phyloP scores from a whole-genome alignment of 2,797 vertebrate genomes.

The Pteropus rufus region DNA sequence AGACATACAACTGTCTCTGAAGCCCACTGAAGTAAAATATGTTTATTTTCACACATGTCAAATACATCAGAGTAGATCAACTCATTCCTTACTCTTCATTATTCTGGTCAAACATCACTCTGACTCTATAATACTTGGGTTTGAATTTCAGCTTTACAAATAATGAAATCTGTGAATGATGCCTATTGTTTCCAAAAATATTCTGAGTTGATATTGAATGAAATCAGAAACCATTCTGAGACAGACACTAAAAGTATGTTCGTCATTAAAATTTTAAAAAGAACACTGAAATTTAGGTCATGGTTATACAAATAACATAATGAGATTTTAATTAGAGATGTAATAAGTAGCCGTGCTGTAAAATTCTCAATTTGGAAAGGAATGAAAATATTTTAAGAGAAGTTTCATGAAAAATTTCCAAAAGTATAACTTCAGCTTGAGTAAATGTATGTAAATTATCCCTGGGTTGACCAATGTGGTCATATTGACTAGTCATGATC shows the following conservation, averaged over 20 bases:
- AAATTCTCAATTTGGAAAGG: neutral
- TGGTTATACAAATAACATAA: constrained; percentile 44
- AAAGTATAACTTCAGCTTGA: neutral
- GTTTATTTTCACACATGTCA: neutral
- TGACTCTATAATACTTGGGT: neutral
- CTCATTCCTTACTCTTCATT: neutral
- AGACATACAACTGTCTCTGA: neutral
- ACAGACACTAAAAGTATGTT: neutral
- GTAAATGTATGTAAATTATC: too few relatives aligned
- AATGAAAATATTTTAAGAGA: constrained; percentile 31
- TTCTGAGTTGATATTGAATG: neutral
- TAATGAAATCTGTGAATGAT: neutral
- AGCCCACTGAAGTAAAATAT: neutral
- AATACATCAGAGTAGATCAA: neutral
- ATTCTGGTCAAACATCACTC: neutral
- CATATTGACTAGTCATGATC: neutral
- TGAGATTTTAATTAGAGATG: constrained; percentile 45
- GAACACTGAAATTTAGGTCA: constrained; percentile 53
- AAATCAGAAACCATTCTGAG: constrained; percentile 7
- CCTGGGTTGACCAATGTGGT: neutral
- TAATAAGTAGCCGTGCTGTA: neutral
- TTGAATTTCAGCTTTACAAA: constrained; percentile 11
- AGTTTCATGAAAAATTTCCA: neutral
- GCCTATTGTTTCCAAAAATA: neutral
- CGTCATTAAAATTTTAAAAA: constrained; percentile 57